Evolutionary conservation across 1,140 invertebrate species (phyloP).

Genomic region (Kradibia gibbosae): DNA sequence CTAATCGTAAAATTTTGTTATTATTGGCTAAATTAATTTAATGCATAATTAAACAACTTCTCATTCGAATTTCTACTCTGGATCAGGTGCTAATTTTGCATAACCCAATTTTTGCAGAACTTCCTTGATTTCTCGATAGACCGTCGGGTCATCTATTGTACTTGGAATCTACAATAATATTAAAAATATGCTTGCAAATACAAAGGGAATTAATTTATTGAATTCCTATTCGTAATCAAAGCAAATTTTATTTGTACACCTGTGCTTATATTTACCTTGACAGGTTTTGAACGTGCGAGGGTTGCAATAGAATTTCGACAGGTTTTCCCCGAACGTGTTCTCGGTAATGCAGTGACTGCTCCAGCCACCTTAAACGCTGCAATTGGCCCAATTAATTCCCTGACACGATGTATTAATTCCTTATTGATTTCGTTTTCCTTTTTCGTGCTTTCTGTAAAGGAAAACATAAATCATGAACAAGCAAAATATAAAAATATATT

Average conservation of each 20-base stretch:
- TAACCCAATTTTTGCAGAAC: constrained; percentile 84
- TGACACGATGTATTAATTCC: constrained; percentile 82
- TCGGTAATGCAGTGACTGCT: constrained; percentile 84
- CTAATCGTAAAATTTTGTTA: neutral
- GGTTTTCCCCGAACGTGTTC: constrained; percentile 85
- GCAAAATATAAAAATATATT: neutral
- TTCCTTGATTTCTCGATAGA: constrained; percentile 84
- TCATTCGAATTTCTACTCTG: constrained; percentile 64
- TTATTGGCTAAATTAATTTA: constrained; percentile 9
- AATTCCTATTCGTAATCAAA: neutral
- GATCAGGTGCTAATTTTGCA: constrained; percentile 81
- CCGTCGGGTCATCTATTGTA: constrained; percentile 90
- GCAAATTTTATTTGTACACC: neutral
- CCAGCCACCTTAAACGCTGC: constrained; percentile 87
- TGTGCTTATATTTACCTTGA: constrained; percentile 75
- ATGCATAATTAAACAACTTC: neutral
- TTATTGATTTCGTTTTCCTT: constrained; percentile 76
- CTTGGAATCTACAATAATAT: constrained; percentile 78
- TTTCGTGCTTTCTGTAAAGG: constrained; percentile 70
- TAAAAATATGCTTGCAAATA: neutral
- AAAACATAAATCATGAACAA: neutral
- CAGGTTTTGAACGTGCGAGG: constrained; percentile 83
- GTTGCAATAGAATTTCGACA: constrained; percentile 89
- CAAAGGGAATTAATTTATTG: neutral
- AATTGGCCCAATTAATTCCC: constrained; percentile 89